A percentile compares a stretch with the other conserved stretches of the same genome.
phyloP scores from a whole-genome alignment of 2,888 invertebrate species.

The Pollenia griseotomentosa region DNA sequence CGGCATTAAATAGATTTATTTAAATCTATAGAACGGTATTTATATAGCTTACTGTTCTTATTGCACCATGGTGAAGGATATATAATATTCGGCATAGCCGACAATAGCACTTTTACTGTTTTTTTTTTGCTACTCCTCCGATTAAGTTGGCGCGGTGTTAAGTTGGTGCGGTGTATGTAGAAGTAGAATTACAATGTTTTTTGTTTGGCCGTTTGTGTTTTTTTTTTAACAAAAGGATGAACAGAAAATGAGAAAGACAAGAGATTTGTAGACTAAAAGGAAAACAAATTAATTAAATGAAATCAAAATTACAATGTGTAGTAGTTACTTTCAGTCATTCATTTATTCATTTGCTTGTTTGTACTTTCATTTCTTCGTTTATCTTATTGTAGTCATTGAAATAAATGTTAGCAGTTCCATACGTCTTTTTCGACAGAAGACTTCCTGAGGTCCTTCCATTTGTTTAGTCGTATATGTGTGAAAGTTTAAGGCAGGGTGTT shows the following conservation, averaged over 20 bases:
- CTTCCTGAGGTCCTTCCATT: not conserved
- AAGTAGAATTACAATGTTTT: conserved; percentile 48
- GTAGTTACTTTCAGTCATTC: conserved; percentile 35
- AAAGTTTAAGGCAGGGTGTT: not conserved
- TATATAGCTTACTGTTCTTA: too few relatives aligned
- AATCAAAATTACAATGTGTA: conserved; percentile 68
- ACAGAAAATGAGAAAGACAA: conserved; percentile 11
- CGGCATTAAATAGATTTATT: too few relatives aligned
- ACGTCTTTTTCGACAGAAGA: not conserved
- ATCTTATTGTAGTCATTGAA: conserved; percentile 25
- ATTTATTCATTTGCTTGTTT: not conserved
- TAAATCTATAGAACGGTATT: too few relatives aligned
- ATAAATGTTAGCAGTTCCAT: not conserved
- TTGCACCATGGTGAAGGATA: too few relatives aligned
- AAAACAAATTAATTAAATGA: conserved; percentile 73
- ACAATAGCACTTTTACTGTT: not conserved
- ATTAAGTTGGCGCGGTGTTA: conserved; percentile 5
- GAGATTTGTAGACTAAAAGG: conserved; percentile 33
- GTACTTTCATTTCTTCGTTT: not conserved
- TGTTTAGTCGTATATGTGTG: not conserved
- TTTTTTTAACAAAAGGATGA: conserved; percentile 1
- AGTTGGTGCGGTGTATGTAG: not conserved
- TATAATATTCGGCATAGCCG: too few relatives aligned
- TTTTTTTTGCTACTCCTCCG: not conserved
- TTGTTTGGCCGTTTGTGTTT: not conserved